These are phyloP conservation scores for Phyllostomus hastatus DNA, from an alignment of 2,113 vertebrate species.

Conservation along the genomic window DNA sequence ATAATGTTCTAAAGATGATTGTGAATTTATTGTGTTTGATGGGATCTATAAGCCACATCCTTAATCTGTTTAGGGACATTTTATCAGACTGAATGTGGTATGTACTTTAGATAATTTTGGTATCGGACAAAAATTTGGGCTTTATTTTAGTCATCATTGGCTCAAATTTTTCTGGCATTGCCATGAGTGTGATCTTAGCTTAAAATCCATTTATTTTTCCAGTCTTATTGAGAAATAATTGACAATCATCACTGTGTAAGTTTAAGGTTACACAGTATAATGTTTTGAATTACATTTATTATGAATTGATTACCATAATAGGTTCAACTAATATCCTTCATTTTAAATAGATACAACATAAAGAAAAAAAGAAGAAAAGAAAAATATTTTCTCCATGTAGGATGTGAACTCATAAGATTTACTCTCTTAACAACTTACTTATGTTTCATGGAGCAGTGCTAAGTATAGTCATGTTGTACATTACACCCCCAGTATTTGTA, in stretches of 20 bases:
- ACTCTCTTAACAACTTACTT: not conserved
- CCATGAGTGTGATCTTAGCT: not conserved
- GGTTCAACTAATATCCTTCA: not conserved
- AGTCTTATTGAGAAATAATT: not conserved
- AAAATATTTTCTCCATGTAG: not conserved
- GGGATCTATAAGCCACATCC: not conserved
- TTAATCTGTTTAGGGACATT: not conserved
- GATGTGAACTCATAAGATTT: not conserved
- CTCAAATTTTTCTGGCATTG: not conserved
- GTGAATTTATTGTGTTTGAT: not conserved
- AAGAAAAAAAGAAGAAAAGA: not conserved
- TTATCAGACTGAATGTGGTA: not conserved
- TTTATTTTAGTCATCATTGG: not conserved
- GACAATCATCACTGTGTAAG: not conserved
- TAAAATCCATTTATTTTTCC: not conserved
- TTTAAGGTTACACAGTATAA: not conserved
- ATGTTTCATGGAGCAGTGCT: not conserved
- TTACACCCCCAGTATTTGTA: too few relatives aligned
- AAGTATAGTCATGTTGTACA: not conserved
- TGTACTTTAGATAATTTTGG: not conserved
- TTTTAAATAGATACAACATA: not conserved
- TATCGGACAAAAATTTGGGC: not conserved
- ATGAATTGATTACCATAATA: not conserved
- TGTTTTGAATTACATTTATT: not conserved
- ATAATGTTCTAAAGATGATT: not conserved